Base-by-base conservation (phyloP, 2,888 invertebrate species). In the Dryobota labecula region DNA sequence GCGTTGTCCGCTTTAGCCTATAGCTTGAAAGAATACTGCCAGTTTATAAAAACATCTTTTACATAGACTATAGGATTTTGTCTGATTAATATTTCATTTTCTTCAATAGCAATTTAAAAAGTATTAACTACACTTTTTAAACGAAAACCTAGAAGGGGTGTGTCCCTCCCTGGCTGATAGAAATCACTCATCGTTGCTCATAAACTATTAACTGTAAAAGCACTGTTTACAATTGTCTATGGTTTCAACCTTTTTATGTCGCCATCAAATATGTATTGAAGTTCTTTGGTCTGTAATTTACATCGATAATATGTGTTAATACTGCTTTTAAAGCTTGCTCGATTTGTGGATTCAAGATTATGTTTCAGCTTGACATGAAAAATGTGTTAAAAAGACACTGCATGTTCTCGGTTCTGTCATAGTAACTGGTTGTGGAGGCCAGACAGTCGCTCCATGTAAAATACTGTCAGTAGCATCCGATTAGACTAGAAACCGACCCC, bases 201-300 rank as follows among this genome's bases (percentile, higher is more conserved):
- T 82, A 45, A 76, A 84, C 65, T 69, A 82, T 83, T 82, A 53
- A 83, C 60, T 68, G 61, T 65, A 18, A 67, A 80, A 64, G 2
- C 57, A 63, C 51, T 75, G 64, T 72, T 79, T 78, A 66, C 68
- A 13, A 56, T 68, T 67, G 53, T 64, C 67, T 66, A 61, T 73
- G 60, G 53, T 64, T 67, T 41, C 64, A 36, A 66, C 61, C 53
- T 63, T 69, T 83, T 71, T 69, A 62, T 75, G 70, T 69, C 47
- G 63, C 67, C 53, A 63, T 78, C 11, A 63, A 82, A 67, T 67
- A 80, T 73, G 18, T 47, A 70, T 56, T 62, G 49, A 41, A 45
- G 11, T 47, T 56, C 2, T 81, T 78, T 68, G 7, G 51, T 24
- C 41, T 58, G 30, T 79, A 54, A 63, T 73, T 73, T 68, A 53